phyloP scores from a whole-genome alignment of 2,888 invertebrate genomes.

The Julus scanicus region DNA sequence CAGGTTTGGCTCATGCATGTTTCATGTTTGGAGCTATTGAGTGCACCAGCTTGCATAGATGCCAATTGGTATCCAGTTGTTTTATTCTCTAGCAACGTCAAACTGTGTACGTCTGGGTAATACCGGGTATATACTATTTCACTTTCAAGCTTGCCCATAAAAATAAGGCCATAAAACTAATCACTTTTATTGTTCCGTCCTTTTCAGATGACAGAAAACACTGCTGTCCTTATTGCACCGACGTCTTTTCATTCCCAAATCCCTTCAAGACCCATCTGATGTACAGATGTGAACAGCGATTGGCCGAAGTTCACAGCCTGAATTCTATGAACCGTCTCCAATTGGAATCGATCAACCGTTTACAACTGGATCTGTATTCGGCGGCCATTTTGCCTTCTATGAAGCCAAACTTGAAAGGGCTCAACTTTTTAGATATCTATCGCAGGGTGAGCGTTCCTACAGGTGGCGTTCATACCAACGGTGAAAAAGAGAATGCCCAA shows the following conservation, averaged over 20 bases:
- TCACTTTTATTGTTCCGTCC: slow-evolving; percentile 43
- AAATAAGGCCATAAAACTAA: slow-evolving; percentile 6
- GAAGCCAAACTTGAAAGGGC: slow-evolving; percentile 50
- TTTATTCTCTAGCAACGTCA: neutral
- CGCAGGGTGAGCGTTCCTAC: slow-evolving; percentile 19
- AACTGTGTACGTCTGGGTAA: neutral
- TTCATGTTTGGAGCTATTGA: too few relatives aligned
- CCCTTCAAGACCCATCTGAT: slow-evolving; percentile 57
- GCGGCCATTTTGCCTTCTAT: slow-evolving; percentile 32
- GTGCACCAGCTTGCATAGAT: neutral
- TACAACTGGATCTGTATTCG: slow-evolving; percentile 55
- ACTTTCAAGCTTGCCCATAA: slow-evolving; percentile 6
- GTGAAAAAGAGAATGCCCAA: slow-evolving; percentile 50
- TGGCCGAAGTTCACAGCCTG: slow-evolving; percentile 56
- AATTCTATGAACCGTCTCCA: slow-evolving; percentile 55
- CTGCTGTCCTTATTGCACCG: slow-evolving; percentile 58
- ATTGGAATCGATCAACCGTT: slow-evolving; percentile 55
- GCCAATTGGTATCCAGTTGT: slow-evolving; percentile 13
- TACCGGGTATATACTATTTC: neutral
- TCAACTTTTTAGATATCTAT: slow-evolving; percentile 54
- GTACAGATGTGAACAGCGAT: slow-evolving; percentile 57
- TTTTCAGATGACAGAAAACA: slow-evolving; percentile 56
- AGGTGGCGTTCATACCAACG: neutral
- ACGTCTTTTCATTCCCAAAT: slow-evolving; percentile 57
- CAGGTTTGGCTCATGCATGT: too few relatives aligned